Evolutionary conservation across 2,113 vertebrate species (phyloP), one percentile per base, ranked within the genome.

Genomic region (Plectropomus leopardus): DNA sequence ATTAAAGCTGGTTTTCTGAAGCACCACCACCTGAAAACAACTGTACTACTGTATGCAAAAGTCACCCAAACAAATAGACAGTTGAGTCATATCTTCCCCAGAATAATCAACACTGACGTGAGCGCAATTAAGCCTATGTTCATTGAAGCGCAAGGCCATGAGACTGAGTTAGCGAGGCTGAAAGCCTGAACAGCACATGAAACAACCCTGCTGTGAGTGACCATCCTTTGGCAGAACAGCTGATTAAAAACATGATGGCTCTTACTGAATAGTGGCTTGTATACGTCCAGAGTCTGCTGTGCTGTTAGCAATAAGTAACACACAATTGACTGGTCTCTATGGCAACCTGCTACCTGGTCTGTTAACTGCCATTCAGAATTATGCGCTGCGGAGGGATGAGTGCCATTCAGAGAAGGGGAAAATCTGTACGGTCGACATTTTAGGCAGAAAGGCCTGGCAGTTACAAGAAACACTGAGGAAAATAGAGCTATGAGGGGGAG

Each of bases 1-100:
- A 26, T 89, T 89, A 82, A 90, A 86, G 88, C 89, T 89, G 86
- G 79, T 88, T 84, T 83, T 72, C 74, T 84, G 83, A 90, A 80
- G 78, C 82, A 68, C 82, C 87, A 21, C 64, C 76, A 64, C 72
- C 81, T 77, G 80, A 76, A 83, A 76, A 86, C 58, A 19, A 61
- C 66, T 69, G 48, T 79, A 88, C 86, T 88, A 89, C 83, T 89
- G 80, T 61, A 80, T 55, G 72, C 55, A 81, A 75, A 74, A 71
- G 50, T 73, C 72, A 81, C 53, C 79, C 60, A 74, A 77, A 67
- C 40, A 60, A 63, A 47, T 19, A 67, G 40, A 76, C n/a, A 13
- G 26, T 54, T 72, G 14, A 67, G 45, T 68, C 55, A 40, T 28
- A 51, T 32, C 42, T 54, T 68, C 73, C 80, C 74, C 36, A 73